Conservation (phyloP, 2,888 invertebrate genomes). For the Drosophila melanosoma region DNA sequence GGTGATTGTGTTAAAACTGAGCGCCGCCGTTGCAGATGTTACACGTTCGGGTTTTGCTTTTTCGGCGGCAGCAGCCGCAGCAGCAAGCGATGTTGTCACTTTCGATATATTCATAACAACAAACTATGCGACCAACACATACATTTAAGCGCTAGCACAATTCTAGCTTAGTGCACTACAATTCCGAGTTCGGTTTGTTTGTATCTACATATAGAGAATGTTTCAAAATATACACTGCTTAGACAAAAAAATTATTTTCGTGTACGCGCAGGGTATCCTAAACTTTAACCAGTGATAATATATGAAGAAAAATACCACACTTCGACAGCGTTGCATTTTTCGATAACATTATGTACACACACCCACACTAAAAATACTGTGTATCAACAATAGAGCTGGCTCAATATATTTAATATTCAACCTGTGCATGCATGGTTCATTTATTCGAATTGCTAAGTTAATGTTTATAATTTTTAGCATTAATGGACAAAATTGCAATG, state of each 20-base stretch:
- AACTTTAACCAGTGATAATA: slow-evolving; percentile 67
- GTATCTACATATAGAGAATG: slow-evolving; percentile 66
- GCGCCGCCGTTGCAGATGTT: slow-evolving; percentile 70
- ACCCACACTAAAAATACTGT: slow-evolving; percentile 60
- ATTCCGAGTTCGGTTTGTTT: slow-evolving; percentile 40
- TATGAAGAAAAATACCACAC: slow-evolving; percentile 65
- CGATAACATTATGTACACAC: slow-evolving; percentile 59
- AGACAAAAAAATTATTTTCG: slow-evolving; percentile 70
- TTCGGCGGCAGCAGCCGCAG: slow-evolving; percentile 79
- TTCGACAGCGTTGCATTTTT: slow-evolving; percentile 61
- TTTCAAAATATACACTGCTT: slow-evolving; percentile 75
- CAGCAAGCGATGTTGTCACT: slow-evolving; percentile 81
- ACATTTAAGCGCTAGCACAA: slow-evolving; percentile 54
- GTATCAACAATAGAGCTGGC: slow-evolving; percentile 15
- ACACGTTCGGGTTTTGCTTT: slow-evolving; percentile 81
- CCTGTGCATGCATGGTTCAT: background rate
- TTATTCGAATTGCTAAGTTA: background rate
- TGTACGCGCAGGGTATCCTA: slow-evolving; percentile 72
- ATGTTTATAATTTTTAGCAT: background rate
- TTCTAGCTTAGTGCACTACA: slow-evolving; percentile 53
- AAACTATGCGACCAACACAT: slow-evolving; percentile 55
- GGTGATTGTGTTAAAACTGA: slow-evolving; percentile 67
- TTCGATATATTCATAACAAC: slow-evolving; percentile 81
- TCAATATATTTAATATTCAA: slow-evolving; percentile 4
- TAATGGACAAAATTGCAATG: background rate